Evolutionary conservation across 2,888 invertebrate genomes (phyloP).

Genomic region (Caenorhabditis drosophilae): DNA sequence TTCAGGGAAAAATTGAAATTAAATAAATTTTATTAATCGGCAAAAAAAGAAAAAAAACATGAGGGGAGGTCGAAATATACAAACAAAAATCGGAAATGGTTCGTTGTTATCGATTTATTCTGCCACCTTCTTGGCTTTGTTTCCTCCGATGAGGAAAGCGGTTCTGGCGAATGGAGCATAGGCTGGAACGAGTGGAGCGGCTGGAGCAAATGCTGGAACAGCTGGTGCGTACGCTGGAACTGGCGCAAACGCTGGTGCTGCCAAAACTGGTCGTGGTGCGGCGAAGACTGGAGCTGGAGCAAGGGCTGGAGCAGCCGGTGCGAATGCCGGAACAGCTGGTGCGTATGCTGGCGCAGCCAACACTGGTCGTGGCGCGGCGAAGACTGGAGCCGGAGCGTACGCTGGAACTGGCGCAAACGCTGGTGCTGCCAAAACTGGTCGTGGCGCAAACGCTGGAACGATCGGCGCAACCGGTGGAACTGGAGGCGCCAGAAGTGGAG

Average conservation of each 20-base stretch:
- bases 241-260: constrained; percentile 26
- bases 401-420: constrained; percentile 26
- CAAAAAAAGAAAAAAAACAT: not conserved
- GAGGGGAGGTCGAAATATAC: not conserved
- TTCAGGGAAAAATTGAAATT: too few species aligned
- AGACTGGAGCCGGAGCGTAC: constrained; percentile 18
- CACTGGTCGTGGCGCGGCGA: constrained; percentile 24
- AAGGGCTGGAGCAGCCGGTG: constrained; percentile 19
- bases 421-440: constrained; percentile 39
- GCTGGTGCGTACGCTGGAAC: constrained; percentile 23
- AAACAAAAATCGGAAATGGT: not conserved
- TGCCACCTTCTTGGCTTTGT: constrained; percentile 42
- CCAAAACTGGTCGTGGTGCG: constrained; percentile 14
- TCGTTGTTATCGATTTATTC: constrained; percentile 7
- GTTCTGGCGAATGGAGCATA: constrained; percentile 47
- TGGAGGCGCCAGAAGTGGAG: constrained; percentile 19
- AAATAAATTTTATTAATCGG: too few species aligned
- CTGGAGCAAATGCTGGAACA: constrained; percentile 22
- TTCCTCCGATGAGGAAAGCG: constrained; percentile 48
- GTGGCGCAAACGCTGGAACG: constrained; percentile 20
- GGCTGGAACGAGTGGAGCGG: constrained; percentile 25
- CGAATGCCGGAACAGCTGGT: constrained; percentile 28
- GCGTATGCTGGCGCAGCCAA: constrained; percentile 20
- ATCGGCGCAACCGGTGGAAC: constrained; percentile 40
- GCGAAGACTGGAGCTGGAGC: constrained; percentile 21